Evolutionary conservation across 2,113 vertebrate species (phyloP).

Genomic region (Murina feae): DNA sequence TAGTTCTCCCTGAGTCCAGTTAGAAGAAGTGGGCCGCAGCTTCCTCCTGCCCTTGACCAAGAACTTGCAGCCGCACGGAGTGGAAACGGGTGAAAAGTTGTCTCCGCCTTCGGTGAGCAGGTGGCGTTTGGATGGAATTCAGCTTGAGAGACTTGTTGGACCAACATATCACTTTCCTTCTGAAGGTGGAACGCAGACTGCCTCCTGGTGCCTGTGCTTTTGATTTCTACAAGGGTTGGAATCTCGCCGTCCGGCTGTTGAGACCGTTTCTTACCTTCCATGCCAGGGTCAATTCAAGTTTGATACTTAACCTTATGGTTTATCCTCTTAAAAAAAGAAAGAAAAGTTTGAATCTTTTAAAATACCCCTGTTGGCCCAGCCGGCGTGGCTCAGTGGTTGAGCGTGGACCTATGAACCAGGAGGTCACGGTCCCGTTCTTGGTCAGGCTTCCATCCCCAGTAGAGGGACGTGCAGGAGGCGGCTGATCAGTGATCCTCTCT

Average conservation of each 20-base stretch:
- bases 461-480: too few relatives aligned
- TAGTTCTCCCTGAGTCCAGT: neutral
- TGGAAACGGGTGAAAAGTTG: neutral
- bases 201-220: neutral
- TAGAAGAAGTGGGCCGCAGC: neutral
- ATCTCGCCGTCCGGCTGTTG: neutral
- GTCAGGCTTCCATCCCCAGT: too few relatives aligned
- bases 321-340: neutral
- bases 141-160: neutral
- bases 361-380: neutral
- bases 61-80: rapidly evolving
- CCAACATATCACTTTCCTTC: neutral
- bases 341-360: neutral
- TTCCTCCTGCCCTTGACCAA: neutral
- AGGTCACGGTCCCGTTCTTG: too few relatives aligned
- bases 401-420: too few relatives aligned
- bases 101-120: neutral
- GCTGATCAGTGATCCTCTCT: too few relatives aligned
- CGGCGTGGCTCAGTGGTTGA: too few relatives aligned
- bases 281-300: neutral
- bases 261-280: neutral
- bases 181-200: neutral
- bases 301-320: neutral
- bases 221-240: neutral
- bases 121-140: neutral